Conservation (phyloP, 2,113 vertebrate species). For the Butorides virescens region DNA sequence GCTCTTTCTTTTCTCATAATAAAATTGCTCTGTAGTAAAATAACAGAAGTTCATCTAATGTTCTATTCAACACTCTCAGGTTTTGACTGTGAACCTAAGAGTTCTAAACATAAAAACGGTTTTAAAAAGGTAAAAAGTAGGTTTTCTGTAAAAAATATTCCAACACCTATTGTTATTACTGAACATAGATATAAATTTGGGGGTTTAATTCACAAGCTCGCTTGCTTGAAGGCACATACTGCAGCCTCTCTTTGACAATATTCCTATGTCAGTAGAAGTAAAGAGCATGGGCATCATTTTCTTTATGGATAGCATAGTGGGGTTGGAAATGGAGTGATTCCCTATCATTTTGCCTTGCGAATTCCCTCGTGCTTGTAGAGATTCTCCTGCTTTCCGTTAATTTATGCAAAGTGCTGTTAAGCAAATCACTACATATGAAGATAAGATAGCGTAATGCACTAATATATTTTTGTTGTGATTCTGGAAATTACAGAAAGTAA, state of each 20-base stretch:
- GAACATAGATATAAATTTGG: not conserved
- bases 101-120: not conserved
- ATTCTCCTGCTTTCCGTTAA: constrained; percentile 53
- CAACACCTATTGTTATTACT: not conserved
- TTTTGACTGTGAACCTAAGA: not conserved
- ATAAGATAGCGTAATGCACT: constrained; percentile 56
- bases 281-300: not conserved
- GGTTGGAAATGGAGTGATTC: not conserved
- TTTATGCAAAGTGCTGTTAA: constrained; percentile 69
- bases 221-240: not conserved
- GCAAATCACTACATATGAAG: constrained; percentile 65
- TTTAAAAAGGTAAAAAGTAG: not conserved
- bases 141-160: not conserved
- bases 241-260: not conserved
- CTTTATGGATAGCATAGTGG: not conserved
- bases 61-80: not conserved
- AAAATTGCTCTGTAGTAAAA: not conserved
- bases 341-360: constrained; percentile 22
- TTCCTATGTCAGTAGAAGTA: not conserved
- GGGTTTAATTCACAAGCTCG: not conserved
- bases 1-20: not conserved
- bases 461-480: constrained; percentile 68
- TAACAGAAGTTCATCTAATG: not conserved
- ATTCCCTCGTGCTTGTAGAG: constrained; percentile 26
- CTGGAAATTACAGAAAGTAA: constrained; percentile 60